Evolutionary conservation across 2,888 invertebrate species (phyloP).

Genomic region (Chironomus riparius): DNA sequence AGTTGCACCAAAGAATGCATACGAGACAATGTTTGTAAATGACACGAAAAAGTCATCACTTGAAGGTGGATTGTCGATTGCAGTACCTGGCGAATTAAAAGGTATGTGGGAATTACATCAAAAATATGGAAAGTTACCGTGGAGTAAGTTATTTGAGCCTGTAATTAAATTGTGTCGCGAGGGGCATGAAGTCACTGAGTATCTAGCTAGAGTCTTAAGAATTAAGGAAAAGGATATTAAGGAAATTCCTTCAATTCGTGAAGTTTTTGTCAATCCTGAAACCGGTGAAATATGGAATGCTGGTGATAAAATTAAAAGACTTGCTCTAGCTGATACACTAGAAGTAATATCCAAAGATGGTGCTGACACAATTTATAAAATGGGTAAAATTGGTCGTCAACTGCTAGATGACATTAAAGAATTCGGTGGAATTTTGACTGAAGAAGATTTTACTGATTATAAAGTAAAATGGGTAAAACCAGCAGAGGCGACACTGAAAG

Average conservation of each 20-base stretch:
- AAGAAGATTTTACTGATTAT: slow-evolving; percentile 65
- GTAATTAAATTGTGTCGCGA: slow-evolving; percentile 63
- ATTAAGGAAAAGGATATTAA: slow-evolving; percentile 47
- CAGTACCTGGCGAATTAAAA: slow-evolving; percentile 81
- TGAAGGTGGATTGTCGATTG: slow-evolving; percentile 50
- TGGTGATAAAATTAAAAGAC: slow-evolving; percentile 57
- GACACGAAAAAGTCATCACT: slow-evolving; percentile 36
- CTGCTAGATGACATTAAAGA: slow-evolving; percentile 51
- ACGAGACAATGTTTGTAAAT: slow-evolving; percentile 55
- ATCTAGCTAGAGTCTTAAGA: slow-evolving; percentile 51
- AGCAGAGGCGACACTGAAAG: slow-evolving; percentile 47
- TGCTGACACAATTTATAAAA: slow-evolving; percentile 61
- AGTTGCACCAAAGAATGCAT: slow-evolving; percentile 60
- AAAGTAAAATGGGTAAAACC: slow-evolving; percentile 55
- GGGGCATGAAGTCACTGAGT: slow-evolving; percentile 61
- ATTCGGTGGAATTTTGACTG: slow-evolving; percentile 67
- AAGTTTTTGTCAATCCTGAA: slow-evolving; percentile 51
- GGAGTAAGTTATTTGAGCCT: slow-evolving; percentile 70
- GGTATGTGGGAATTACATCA: slow-evolving; percentile 74
- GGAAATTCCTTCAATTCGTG: slow-evolving; percentile 48
- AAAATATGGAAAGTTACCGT: slow-evolving; percentile 63
- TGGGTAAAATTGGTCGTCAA: slow-evolving; percentile 43
- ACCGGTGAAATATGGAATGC: slow-evolving; percentile 52
- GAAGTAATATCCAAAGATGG: slow-evolving; percentile 52
- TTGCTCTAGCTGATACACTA: slow-evolving; percentile 60